Base-by-base conservation (phyloP, 2,113 vertebrate genomes). In the Stegostoma tigrinum region DNA sequence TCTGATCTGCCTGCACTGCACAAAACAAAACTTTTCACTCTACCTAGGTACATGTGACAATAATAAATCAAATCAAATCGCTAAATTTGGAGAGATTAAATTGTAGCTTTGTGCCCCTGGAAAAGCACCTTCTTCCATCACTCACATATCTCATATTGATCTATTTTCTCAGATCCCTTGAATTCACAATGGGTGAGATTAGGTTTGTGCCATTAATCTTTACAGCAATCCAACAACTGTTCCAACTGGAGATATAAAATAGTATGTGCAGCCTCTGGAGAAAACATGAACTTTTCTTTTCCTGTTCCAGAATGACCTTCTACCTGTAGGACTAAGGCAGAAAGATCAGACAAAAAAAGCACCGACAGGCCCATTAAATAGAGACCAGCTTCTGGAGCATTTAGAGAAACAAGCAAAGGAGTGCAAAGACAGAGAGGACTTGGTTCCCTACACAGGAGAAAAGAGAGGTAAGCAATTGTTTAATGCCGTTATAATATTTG, bases 361-460 rank as follows among this genome's bases (percentile, higher is more conserved):
- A 64, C 98, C 99, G 10, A 99, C 99, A 0, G 99, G 99, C 87
- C 98, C 97, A 0, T 99, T 99, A 97, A 98, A 98, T 96, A 98
- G 99, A 96, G 99, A 99, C 94, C 97, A 98, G 96, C 98, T 99
- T 96, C 97, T 99, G 97, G 98, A 98, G 48, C 99, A 99, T 97
- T 98, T 99, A 97, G 99, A 99, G 98, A 98, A 99, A 96, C 98
- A 99, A 97, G 99, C 99, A 30, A 99, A 99, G 96, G 99, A 99
- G 8, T 97, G 98, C 97, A 98, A 99, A 72, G 99, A 99, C 97
- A 97, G 97, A 97, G 99, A 99, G 96, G 99, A 99, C 97, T 97
- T 99, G 97, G 99, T 99, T 96, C 99, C 99, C 96, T 99, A 97
- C 97, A 99, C 99, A 0, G 98, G 99, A 0, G 98, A 99, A 97